Conservation (phyloP, 2,797 vertebrate genomes). For the Sibirionetta formosa region DNA sequence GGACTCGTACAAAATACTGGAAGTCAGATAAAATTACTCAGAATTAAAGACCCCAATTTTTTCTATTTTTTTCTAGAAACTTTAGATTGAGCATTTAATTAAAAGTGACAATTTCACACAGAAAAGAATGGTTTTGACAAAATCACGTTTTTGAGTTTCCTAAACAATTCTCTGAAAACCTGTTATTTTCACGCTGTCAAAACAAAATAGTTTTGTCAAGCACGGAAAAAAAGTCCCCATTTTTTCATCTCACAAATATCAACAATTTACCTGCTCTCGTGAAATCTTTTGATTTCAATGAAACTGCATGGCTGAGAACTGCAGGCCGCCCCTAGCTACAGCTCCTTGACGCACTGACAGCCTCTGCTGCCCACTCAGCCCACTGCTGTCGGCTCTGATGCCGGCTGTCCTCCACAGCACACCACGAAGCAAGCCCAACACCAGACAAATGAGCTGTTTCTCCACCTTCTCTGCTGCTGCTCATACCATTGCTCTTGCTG, state of each 20-base stretch:
- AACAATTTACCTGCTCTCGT: neutral
- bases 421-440: neutral
- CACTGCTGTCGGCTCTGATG: neutral
- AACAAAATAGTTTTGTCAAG: constrained; percentile 33
- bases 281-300: neutral
- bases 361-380: neutral
- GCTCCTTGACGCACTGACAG: accelerated
- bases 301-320: neutral
- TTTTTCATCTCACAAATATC: neutral
- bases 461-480: neutral
- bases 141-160: constrained; percentile 8
- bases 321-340: neutral
- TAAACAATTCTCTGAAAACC: constrained; percentile 19
- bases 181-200: constrained; percentile 19
- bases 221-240: neutral
- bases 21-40: constrained; percentile 16
- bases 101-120: constrained; percentile 18
- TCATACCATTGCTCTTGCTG: neutral
- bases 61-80: constrained; percentile 8
- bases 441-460: accelerated
- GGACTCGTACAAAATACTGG: neutral
- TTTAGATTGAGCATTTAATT: constrained; percentile 10
- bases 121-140: constrained; percentile 38
- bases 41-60: neutral
- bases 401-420: neutral